These are phyloP conservation scores for Machimus atricapillus DNA, from an alignment of 2,888 invertebrate species.

Conservation along the genomic window DNA sequence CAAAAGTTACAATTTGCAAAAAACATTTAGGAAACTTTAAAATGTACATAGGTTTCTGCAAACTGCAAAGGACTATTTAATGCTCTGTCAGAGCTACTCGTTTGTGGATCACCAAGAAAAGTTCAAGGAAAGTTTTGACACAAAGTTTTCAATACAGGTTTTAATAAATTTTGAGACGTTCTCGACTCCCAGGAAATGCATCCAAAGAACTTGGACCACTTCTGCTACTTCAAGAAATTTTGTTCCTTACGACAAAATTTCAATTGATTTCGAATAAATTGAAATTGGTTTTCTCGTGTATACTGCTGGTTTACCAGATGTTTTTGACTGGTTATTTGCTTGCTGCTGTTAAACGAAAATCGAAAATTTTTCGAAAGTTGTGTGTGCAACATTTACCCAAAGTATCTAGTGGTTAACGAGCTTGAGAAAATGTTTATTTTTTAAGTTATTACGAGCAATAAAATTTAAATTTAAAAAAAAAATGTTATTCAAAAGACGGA, in stretches of 20 bases:
- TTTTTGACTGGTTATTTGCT: neutral
- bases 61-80: neutral
- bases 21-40: neutral
- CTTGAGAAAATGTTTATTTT: too few species aligned
- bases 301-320: neutral
- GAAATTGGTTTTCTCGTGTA: neutral
- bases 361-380: neutral
- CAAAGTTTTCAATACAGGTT: neutral
- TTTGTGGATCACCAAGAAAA: neutral
- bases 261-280: neutral
- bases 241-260: neutral
- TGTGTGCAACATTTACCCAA: neutral
- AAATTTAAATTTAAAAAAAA: too few species aligned
- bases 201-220: neutral
- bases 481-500: too few species aligned
- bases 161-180: slow-evolving; percentile 13
- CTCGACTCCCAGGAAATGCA: neutral
- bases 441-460: too few species aligned
- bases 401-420: too few species aligned
- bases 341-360: neutral
- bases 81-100: neutral
- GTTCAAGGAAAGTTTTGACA: neutral
- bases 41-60: neutral
- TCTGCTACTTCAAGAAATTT: neutral
- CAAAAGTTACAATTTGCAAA: neutral